Base-by-base conservation (phyloP, 2,888 invertebrate species). In the Mylabris sibirica region DNA sequence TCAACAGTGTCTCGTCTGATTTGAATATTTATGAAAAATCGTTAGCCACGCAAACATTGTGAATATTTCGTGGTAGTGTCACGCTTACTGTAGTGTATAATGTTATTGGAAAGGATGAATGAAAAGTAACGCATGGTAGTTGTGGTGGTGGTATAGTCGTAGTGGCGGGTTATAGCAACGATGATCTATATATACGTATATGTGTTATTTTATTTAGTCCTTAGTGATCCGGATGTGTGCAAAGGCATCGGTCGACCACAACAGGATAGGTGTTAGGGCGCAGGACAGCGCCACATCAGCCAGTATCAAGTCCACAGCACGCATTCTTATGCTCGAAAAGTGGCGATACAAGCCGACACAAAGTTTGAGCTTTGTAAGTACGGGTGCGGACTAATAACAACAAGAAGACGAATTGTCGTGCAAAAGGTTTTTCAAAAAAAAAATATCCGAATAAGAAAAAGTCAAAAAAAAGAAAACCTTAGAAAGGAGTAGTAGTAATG, bases 351-450 rank as follows among this genome's bases (percentile, higher is more conserved):
- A 71, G 70, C 79, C 79, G 81, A 44, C n/a, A 81, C 75, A 75
- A 74, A 73, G 75, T 78, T 77, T 77, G 77, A 79, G 79, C 79
- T 80, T 80, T 78, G 77, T 78, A 78, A 79, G 78, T 77, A 80
- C 82, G 82, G 81, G 81, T 81, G 81, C 81, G 81, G 81, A 81
- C 81, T 76, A 79, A 78, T 77, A 57, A 57, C 57, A 57, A 73
- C 71, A 75, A 75, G 75, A 74, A 22, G 53, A 53, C 22, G 20
- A 24, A 76, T 76, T 71, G 74, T 70, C 66, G 66, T 69, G 71
- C 64, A 68, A 70, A 69, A 71, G 74, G 72, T 67, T 68, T 30
- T 30, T 5, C 30, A 0, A 30, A 30, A 30, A 30, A 69, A 70
- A 70, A 69, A 17, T n/a, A 44, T 17, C n/a, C 4, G n/a, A 24